Evolutionary conservation across 2,113 vertebrate genomes (phyloP).

Genomic region (Oreochromis tanganicae): DNA sequence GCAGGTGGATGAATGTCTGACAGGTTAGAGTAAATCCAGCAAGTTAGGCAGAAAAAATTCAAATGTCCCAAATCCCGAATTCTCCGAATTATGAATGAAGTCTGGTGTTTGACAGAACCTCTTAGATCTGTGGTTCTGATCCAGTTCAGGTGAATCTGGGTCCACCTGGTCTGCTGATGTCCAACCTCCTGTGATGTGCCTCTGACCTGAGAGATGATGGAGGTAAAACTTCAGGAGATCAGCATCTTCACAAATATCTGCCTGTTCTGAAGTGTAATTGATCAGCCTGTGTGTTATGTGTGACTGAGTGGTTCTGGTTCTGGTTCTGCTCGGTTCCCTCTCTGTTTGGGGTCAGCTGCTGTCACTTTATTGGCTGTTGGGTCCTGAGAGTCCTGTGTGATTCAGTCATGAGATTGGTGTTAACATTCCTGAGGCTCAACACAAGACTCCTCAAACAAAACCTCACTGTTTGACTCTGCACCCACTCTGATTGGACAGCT

Average conservation of each 20-base stretch:
- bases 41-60: background rate
- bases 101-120: background rate
- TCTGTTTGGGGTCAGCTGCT: background rate
- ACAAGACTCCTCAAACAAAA: background rate
- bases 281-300: background rate
- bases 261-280: background rate
- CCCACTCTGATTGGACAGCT: background rate
- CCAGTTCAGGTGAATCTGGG: background rate
- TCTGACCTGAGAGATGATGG: background rate
- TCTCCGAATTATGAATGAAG: background rate
- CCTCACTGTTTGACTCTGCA: background rate
- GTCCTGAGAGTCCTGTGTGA: background rate
- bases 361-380: background rate
- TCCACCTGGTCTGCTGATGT: background rate
- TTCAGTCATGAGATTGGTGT: slow-evolving; percentile 30
- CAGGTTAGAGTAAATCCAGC: background rate
- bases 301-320: background rate
- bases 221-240: background rate
- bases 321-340: background rate
- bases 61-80: background rate
- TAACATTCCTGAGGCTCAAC: slow-evolving; percentile 42
- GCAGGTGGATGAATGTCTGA: background rate
- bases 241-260: background rate
- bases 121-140: background rate
- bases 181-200: background rate